These are phyloP conservation scores for Pyrocoelia pectoralis DNA, from an alignment of 2,888 invertebrate species.

Conservation along the genomic window DNA sequence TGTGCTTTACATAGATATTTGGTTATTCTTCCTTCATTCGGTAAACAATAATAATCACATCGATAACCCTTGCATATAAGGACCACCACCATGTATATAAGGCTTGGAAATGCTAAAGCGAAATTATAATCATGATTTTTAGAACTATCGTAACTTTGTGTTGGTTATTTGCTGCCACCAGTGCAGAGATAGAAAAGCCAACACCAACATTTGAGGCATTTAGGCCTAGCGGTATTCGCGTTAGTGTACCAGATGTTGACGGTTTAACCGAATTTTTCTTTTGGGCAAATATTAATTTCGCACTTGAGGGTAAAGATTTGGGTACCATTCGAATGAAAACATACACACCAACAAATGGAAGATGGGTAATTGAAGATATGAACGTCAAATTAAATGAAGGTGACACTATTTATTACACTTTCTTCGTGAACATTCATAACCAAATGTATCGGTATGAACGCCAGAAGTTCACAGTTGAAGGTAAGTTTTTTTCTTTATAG, in stretches of 20 bases:
- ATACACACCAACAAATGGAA: background rate
- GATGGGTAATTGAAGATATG: slow-evolving; percentile 5
- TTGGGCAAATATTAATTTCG: slow-evolving; percentile 7
- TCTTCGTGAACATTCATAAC: background rate
- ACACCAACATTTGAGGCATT: background rate
- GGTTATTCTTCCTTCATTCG: too few relatives aligned
- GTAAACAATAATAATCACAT: too few relatives aligned
- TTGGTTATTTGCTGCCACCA: too few relatives aligned
- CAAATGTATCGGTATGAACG: background rate
- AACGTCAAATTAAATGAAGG: background rate
- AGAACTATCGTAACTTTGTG: too few relatives aligned
- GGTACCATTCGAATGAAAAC: background rate
- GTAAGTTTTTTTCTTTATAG: background rate
- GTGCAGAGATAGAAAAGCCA: background rate
- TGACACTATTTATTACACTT: slow-evolving; percentile 5
- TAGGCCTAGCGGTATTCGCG: background rate
- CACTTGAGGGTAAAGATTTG: background rate
- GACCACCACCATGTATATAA: too few relatives aligned
- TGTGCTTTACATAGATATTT: too few relatives aligned
- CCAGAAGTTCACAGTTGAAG: background rate
- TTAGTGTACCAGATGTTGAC: background rate
- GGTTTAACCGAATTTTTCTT: slow-evolving; percentile 4
- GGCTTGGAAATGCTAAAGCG: too few relatives aligned
- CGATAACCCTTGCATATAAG: too few relatives aligned
- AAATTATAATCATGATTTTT: too few relatives aligned